Evolutionary conservation across 2,888 invertebrate genomes (phyloP).

Genomic region (Cyclophora punctaria): DNA sequence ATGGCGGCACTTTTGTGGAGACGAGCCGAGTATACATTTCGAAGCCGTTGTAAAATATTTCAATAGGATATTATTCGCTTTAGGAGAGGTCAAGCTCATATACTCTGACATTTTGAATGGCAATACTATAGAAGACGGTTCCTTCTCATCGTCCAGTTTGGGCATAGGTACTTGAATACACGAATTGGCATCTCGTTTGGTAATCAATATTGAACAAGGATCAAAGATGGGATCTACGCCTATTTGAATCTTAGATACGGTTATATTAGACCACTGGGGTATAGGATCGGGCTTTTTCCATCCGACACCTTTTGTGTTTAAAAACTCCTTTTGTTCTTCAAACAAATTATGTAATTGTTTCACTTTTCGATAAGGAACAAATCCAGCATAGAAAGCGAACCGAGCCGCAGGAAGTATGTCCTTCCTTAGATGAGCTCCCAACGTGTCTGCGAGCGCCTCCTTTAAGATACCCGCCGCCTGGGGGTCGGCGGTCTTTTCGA

Average conservation of each 20-base stretch:
- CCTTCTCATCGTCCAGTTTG: slow-evolving; percentile 39
- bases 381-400: slow-evolving; percentile 63
- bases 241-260: slow-evolving; percentile 52
- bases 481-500: slow-evolving; percentile 26
- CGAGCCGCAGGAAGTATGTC: slow-evolving; percentile 54
- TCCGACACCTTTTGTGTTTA: slow-evolving; percentile 59
- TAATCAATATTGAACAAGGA: slow-evolving; percentile 45
- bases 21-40: slow-evolving; percentile 50
- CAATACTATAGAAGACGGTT: slow-evolving; percentile 48
- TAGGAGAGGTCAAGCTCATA: slow-evolving; percentile 42
- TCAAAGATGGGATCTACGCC: slow-evolving; percentile 39
- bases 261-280: slow-evolving; percentile 48
- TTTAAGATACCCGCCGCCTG: slow-evolving; percentile 33
- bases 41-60: slow-evolving; percentile 60
- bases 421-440: slow-evolving; percentile 54
- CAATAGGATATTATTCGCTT: slow-evolving; percentile 47
- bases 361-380: slow-evolving; percentile 46
- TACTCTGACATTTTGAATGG: slow-evolving; percentile 53
- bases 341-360: slow-evolving; percentile 46
- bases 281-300: slow-evolving; percentile 43
- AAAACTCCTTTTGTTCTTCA: slow-evolving; percentile 35
- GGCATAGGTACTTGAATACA: slow-evolving; percentile 58
- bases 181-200: slow-evolving; percentile 45
- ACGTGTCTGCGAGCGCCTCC: slow-evolving; percentile 49
- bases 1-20: slow-evolving; percentile 52